These are phyloP conservation scores for Xenentodon cancila DNA, from an alignment of 2,797 vertebrate species.

Conservation along the genomic window DNA sequence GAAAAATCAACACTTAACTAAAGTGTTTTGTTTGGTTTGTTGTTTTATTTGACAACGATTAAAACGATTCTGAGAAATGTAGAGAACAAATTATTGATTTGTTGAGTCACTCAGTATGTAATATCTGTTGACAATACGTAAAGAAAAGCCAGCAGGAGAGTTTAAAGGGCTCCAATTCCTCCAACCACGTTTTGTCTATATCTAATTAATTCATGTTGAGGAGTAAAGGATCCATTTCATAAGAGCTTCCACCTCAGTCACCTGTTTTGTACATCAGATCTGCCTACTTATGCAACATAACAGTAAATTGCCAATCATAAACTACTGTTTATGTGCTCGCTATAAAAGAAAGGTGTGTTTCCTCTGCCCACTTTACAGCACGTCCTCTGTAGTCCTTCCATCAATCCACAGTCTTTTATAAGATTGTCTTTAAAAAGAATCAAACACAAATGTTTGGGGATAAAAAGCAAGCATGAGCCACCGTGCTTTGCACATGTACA, in stretches of 20 bases:
- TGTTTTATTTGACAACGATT: constrained; percentile 1
- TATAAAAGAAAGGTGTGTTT: constrained; percentile 84
- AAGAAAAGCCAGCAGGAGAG: constrained; percentile 11
- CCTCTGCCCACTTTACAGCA: constrained; percentile 64
- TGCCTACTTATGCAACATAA: constrained; percentile 74
- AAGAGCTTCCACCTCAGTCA: constrained; percentile 35
- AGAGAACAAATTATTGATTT: constrained; percentile 4
- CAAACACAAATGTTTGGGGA: constrained; percentile 79
- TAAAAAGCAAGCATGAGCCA: constrained; percentile 74
- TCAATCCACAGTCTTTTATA: constrained; percentile 66
- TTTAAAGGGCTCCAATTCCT: constrained; percentile 27
- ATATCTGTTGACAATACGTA: background rate
- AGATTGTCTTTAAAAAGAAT: constrained; percentile 74
- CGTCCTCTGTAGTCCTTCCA: constrained; percentile 55
- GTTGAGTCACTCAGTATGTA: background rate
- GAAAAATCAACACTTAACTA: constrained; percentile 13
- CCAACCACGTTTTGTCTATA: constrained; percentile 24
- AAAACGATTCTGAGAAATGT: constrained; percentile 9
- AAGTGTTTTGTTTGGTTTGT: background rate
- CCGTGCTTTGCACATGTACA: constrained; percentile 49
- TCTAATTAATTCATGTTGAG: constrained; percentile 42
- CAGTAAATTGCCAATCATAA: constrained; percentile 77
- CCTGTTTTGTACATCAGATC: constrained; percentile 40
- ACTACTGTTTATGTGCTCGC: constrained; percentile 83
- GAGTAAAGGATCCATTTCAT: constrained; percentile 49